Evolutionary conservation across 2,888 invertebrate genomes (phyloP).

Genomic region (Dasysyrphus albostriatus): DNA sequence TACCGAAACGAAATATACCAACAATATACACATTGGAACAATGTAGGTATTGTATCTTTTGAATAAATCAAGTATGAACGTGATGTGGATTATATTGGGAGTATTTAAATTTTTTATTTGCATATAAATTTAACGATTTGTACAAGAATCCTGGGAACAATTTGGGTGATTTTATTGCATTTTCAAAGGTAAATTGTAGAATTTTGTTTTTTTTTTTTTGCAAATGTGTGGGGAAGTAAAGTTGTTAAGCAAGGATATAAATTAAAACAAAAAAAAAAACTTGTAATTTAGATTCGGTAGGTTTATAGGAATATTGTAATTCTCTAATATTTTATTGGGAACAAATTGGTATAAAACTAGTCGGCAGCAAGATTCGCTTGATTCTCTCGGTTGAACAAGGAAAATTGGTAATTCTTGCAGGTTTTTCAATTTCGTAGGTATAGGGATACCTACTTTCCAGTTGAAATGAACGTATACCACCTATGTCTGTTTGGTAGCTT

Average conservation of each 20-base stretch:
- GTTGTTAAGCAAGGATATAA: slow-evolving; percentile 60
- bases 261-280: slow-evolving; percentile 28
- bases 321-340: too few species aligned
- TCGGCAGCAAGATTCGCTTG: too few species aligned
- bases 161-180: slow-evolving; percentile 66
- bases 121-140: slow-evolving; percentile 64
- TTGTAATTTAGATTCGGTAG: slow-evolving; percentile 19
- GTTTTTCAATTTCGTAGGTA: too few species aligned
- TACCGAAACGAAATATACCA: slow-evolving; percentile 54
- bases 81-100: slow-evolving; percentile 55
- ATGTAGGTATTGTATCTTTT: slow-evolving; percentile 26
- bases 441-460: too few species aligned
- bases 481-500: too few species aligned
- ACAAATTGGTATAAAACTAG: too few species aligned
- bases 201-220: slow-evolving; percentile 26
- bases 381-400: too few species aligned
- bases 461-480: too few species aligned
- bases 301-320: not conserved
- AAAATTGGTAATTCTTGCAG: too few species aligned
- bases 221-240: slow-evolving; percentile 55
- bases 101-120: slow-evolving; percentile 69
- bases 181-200: slow-evolving; percentile 43
- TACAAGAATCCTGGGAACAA: slow-evolving; percentile 61
- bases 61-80: slow-evolving; percentile 27
- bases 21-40: not conserved